These are phyloP conservation scores for Zeus faber DNA, from an alignment of 2,113 vertebrate genomes.

Conservation along the genomic window DNA sequence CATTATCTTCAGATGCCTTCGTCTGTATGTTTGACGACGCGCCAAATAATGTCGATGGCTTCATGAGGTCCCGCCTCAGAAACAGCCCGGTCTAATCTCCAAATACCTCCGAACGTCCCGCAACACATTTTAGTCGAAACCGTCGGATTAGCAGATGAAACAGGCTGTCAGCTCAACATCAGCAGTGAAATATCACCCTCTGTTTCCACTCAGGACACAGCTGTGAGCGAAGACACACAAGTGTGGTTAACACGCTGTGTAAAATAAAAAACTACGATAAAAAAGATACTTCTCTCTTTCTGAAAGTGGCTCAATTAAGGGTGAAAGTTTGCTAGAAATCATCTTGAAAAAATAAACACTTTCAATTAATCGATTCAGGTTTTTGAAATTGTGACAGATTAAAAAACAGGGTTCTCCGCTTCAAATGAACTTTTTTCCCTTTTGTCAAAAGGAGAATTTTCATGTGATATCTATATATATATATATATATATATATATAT, in stretches of 20 bases:
- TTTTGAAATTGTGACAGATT: too few relatives aligned
- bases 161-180: conserved; percentile 18
- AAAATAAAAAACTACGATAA: background rate
- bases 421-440: too few relatives aligned
- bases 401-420: too few relatives aligned
- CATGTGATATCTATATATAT: too few relatives aligned
- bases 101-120: conserved; percentile 20
- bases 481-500: too few relatives aligned
- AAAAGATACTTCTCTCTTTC: too few relatives aligned
- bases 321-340: too few relatives aligned
- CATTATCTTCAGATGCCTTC: background rate
- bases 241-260: background rate
- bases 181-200: conserved; percentile 30
- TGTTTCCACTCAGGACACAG: conserved; percentile 46
- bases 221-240: conserved; percentile 11
- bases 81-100: conserved; percentile 37
- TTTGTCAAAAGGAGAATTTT: too few relatives aligned
- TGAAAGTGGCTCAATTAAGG: too few relatives aligned
- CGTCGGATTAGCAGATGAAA: conserved; percentile 27
- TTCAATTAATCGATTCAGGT: too few relatives aligned
- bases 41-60: conserved; percentile 18
- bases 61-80: conserved; percentile 21
- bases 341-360: too few relatives aligned
- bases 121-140: conserved; percentile 19
- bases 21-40: background rate